Base-by-base conservation (phyloP, 1,140 invertebrate genomes). In the Manduca sexta region DNA sequence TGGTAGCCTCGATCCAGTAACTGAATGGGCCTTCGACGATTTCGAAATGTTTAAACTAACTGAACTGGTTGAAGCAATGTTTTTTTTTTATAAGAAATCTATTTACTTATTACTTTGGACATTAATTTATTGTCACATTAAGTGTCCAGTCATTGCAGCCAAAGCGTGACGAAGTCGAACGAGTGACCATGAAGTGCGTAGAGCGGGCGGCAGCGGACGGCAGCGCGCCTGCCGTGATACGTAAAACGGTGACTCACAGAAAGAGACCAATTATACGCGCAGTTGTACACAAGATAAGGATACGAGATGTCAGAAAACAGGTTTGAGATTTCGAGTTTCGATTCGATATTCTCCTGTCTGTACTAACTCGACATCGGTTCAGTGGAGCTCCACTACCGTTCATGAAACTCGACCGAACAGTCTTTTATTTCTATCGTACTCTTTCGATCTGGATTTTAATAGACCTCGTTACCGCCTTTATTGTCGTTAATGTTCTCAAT, bases 301-400 rank as follows among this genome's bases (percentile, higher is more conserved):
- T 56, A 50, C 31, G 21, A 59, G 46, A 69, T 60, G 39, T 56
- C 57, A 69, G 62, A 72, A 77, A 84, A 82, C 82, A 74, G 74
- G 78, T 85, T 84, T 69, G 59, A 74, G 69, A 82, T 85, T 85
- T 85, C 80, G 82, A 85, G 78, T 82, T 82, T 81, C 74, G 78
- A 84, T 77, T 71, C 78, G 77, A 85, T 84, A 85, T 74, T 75
- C 80, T 81, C 79, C 72, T 76, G 77, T 81, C 74, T 80, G 64
- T 74, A 66, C 73, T 68, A 71, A 79, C 71, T 71, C 61, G 54
- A 78, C 66, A 66, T 65, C 63, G 73, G 67, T 73, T 65, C 62
- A 79, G 67, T 72, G 68, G 73, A 72, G 55, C 60, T 70, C 57
- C 55, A 53, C 48, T 60, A 60, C 50, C 65, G 67, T 69, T 67